Conservation (phyloP, 2,113 vertebrate genomes). For the Oreotrochilus melanogaster region DNA sequence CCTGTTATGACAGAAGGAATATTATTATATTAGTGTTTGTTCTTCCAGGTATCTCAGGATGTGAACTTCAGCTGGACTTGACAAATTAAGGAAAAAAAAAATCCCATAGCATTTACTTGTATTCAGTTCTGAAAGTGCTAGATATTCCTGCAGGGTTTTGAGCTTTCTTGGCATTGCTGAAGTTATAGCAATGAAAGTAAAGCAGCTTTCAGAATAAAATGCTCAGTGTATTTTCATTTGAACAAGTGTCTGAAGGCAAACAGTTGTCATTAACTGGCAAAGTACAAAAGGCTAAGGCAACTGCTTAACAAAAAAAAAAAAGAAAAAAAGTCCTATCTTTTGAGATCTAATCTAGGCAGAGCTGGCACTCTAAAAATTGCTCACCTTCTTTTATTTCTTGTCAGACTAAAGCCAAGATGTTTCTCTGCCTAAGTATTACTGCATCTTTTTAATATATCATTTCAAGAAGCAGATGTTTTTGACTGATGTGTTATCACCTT, state of each 20-base stretch:
- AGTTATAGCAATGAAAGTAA: background rate
- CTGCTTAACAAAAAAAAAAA: background rate
- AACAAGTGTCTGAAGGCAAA: background rate
- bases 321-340: background rate
- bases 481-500: background rate
- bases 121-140: background rate
- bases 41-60: background rate
- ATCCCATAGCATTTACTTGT: background rate
- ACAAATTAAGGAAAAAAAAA: background rate
- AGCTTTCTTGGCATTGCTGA: background rate
- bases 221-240: background rate
- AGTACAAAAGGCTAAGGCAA: background rate
- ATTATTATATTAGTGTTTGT: background rate
- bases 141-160: background rate
- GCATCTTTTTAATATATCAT: background rate
- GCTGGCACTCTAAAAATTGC: background rate
- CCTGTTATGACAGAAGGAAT: background rate
- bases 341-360: background rate
- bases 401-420: background rate
- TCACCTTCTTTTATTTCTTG: background rate
- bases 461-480: background rate
- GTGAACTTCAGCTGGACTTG: background rate
- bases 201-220: background rate
- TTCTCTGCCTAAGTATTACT: background rate
- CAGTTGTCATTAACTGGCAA: background rate